A percentile compares a stretch with the other conserved stretches of the same genome.
Evolutionary conservation across 2,113 vertebrate species (phyloP).

Genomic region (Xiphophorus hellerii): DNA sequence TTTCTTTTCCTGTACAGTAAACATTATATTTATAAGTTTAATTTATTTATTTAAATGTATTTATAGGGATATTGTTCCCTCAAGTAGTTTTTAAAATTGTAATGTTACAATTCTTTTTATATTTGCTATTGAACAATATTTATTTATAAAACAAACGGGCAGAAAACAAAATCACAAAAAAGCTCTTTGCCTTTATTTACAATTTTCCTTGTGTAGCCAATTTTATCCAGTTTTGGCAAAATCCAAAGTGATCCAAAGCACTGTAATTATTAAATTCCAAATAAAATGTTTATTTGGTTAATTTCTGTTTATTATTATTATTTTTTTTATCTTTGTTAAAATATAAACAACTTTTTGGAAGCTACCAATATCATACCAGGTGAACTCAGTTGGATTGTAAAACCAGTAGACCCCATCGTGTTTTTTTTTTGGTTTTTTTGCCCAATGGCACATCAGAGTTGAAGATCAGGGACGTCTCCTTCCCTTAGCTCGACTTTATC

Average conservation of each 20-base stretch:
- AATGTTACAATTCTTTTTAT: conserved; percentile 75
- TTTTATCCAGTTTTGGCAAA: conserved; percentile 33
- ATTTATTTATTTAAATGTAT: conserved; percentile 87
- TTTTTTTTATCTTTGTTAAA: conserved; percentile 10
- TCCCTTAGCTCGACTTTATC: conserved; percentile 1
- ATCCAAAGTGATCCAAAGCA: conserved; percentile 57
- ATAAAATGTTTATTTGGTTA: conserved; percentile 36
- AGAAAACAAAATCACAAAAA: conserved; percentile 29
- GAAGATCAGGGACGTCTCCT: conserved; percentile 1
- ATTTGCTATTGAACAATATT: conserved; percentile 75
- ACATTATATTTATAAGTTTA: conserved; percentile 80
- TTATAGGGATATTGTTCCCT: conserved; percentile 79
- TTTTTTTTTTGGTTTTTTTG: conserved; percentile 4
- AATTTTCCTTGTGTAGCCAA: conserved; percentile 21
- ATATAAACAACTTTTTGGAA: conserved; percentile 7
- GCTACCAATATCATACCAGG: conserved; percentile 22
- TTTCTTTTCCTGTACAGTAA: conserved; percentile 74
- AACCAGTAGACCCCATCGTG: conserved; percentile 22
- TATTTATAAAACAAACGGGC: conserved; percentile 68
- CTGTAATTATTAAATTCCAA: conserved; percentile 58
- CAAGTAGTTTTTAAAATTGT: conserved; percentile 65
- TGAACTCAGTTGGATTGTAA: neutral
- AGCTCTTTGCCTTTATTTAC: conserved; percentile 30
- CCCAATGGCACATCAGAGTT: conserved; percentile 20
- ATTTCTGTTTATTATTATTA: neutral